Evolutionary conservation across 30 jellyfish, hydroid and myxozoan species (phyloP), one percentile per base, ranked within the genome.

Genomic region (Hydractinia symbiolongicarpus): DNA sequence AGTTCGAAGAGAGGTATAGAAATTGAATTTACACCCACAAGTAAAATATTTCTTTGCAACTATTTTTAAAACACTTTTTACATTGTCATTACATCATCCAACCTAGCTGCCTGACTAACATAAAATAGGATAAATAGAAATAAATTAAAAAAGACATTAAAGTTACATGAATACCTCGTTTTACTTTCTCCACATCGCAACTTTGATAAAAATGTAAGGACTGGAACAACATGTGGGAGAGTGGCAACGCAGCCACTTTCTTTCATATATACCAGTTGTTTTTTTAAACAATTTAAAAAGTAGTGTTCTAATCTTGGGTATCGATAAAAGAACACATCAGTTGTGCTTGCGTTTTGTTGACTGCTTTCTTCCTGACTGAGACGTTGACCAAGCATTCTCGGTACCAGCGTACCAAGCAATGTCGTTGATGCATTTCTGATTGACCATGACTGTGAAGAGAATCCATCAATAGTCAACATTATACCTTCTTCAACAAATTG

Each of bases 381-480:
- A 20, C 88, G 83, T 67, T 90, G 97, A 8, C 97, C 97, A 19
- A 90, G 85, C 97, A 90, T 90, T 40, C 97, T 61, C 21, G 95
- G 95, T 17, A 90, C 93, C 15, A 90, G 83, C 81, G 78, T 66
- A 77, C 97, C 97, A 19, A 90, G 67, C 53, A 90, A 61, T 50
- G 78, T 53, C 44, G 95, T 87, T 4, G 95, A 91, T 54, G 97
- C 97, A 76, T 85, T 90, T 77, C 97, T 55, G 4, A 90, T 77
- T 56, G 97, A 82, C 97, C 97, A 90, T 20, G 91, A 82, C 9
- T 51, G 85, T 4, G 97, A 90, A 9, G 94, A 61, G 75, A 90
- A 90, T 4, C 97, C 96, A 6, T 90, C 90, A 44, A 90, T 82
- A 4, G 96, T 83, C 55, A 90, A 73, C 66, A 62, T 77, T 67